A percentile compares a stretch with the other conserved stretches of the same genome.
These are phyloP conservation scores for Papilio polyxenes DNA, from an alignment of 1,140 invertebrate genomes.

Conservation along the genomic window DNA sequence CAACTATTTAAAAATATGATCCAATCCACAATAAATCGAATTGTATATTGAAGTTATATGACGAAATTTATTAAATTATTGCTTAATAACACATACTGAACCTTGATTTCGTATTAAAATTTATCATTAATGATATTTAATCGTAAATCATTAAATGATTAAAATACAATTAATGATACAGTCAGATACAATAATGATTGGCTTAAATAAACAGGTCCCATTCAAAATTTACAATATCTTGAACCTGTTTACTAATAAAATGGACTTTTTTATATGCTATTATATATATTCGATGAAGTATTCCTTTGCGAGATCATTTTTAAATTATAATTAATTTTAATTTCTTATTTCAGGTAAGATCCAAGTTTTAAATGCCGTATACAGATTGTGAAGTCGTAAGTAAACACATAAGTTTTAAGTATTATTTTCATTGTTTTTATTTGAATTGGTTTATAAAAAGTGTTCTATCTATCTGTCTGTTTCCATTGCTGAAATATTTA, in stretches of 20 bases:
- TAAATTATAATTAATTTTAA: background rate
- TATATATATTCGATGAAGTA: background rate
- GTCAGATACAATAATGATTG: background rate
- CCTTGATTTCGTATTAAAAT: no score
- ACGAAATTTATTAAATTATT: background rate
- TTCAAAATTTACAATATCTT: constrained; percentile 36
- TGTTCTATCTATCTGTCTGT: no score
- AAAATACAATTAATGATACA: background rate
- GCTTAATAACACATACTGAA: background rate
- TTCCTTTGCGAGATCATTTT: background rate
- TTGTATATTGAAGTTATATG: background rate
- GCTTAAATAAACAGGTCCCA: constrained; percentile 32
- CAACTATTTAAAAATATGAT: background rate
- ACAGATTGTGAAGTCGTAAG: background rate
- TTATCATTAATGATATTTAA: no score
- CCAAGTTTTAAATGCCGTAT: background rate
- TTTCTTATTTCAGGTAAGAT: constrained; percentile 1
- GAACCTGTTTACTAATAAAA: constrained; percentile 38
- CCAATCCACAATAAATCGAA: background rate
- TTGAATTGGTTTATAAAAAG: background rate
- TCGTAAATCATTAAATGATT: background rate
- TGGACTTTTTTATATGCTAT: background rate
- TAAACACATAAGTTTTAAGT: background rate
- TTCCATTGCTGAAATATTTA: no score
- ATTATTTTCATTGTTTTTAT: background rate